These are phyloP conservation scores for Epizoanthus fatuus DNA, from an alignment of 92 coral and sea anemone species.

Conservation along the genomic window DNA sequence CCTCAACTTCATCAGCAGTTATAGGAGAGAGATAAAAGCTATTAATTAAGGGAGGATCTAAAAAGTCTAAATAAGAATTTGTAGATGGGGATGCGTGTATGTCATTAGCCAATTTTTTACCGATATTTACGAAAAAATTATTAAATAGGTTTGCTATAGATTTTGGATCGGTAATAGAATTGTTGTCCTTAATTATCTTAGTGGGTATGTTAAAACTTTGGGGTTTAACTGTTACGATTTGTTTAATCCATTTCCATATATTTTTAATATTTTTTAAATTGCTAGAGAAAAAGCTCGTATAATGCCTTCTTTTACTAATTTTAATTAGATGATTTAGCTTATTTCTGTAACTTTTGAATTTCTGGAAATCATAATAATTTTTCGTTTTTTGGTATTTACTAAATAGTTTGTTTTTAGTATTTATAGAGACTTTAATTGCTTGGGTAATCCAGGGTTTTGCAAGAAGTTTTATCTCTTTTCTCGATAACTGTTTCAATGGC, in stretches of 20 bases:
- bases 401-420: constrained; percentile 47
- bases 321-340: constrained; percentile 39
- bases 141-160: constrained; percentile 42
- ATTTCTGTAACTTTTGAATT: constrained; percentile 52
- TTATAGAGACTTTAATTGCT: constrained; percentile 42
- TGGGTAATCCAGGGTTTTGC: constrained; percentile 68
- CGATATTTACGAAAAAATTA: constrained; percentile 44
- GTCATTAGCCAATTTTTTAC: constrained; percentile 42
- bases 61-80: background rate
- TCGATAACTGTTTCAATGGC: constrained; percentile 50
- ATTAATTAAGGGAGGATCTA: background rate
- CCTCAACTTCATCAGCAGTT: constrained; percentile 46
- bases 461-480: constrained; percentile 38
- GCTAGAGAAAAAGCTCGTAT: constrained; percentile 40
- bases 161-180: constrained; percentile 26
- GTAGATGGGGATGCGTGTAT: constrained; percentile 28
- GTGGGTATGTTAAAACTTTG: constrained; percentile 27
- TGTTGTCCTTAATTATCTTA: constrained; percentile 43
- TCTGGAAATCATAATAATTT: constrained; percentile 27
- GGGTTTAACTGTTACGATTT: constrained; percentile 28
- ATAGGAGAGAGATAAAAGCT: constrained; percentile 50
- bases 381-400: constrained; percentile 48
- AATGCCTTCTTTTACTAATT: constrained; percentile 45
- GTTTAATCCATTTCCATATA: constrained; percentile 63
- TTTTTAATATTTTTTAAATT: constrained; percentile 56